Conservation (phyloP, 2,797 vertebrate genomes). For the Pteropus rufus region DNA sequence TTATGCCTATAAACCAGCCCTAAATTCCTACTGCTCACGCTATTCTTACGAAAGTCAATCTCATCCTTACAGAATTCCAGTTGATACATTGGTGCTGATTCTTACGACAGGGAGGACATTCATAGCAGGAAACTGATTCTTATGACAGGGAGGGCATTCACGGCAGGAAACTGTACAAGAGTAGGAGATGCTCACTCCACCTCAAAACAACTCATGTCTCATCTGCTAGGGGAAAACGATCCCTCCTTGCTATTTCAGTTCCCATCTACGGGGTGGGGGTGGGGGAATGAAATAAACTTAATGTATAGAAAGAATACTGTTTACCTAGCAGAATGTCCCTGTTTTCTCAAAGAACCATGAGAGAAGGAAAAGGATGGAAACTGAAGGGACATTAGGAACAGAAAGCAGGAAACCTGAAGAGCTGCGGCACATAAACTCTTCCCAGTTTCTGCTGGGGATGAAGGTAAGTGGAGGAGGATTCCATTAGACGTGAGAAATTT, state of each 20-base stretch:
- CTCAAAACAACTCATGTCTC: background rate
- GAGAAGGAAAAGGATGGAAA: background rate
- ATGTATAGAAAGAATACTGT: background rate
- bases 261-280: background rate
- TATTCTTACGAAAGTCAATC: background rate
- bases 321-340: background rate
- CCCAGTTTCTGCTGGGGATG: background rate
- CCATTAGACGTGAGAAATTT: background rate
- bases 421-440: background rate
- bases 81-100: background rate
- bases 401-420: background rate
- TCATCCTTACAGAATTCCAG: constrained; percentile 5
- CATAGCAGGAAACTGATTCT: background rate
- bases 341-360: background rate
- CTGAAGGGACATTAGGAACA: background rate
- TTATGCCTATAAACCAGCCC: background rate
- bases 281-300: background rate
- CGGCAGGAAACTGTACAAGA: background rate
- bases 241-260: background rate
- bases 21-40: background rate
- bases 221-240: background rate
- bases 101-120: background rate
- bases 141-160: background rate
- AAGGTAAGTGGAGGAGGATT: background rate
- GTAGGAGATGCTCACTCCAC: background rate